These are phyloP conservation scores for Pseudopleuronectes americanus DNA, from an alignment of 2,797 vertebrate genomes.

Conservation along the genomic window DNA sequence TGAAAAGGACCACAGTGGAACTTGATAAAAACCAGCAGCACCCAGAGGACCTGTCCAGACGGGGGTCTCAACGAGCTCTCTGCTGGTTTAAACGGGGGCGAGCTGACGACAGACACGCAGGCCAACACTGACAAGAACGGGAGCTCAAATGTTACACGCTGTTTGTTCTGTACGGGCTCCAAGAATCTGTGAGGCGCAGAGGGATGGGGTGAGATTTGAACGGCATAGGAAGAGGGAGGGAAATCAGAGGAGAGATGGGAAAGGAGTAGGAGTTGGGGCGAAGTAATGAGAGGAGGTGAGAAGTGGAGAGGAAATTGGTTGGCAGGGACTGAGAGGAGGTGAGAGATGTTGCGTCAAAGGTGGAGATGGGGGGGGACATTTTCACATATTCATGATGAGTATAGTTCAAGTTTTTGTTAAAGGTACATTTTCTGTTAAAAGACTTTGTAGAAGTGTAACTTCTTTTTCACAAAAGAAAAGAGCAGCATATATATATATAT, in stretches of 20 bases:
- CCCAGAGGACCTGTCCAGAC: slow-evolving; percentile 44
- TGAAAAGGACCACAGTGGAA: slow-evolving; percentile 49
- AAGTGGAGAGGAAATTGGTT: slow-evolving; percentile 43
- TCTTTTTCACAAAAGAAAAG: slow-evolving; percentile 22
- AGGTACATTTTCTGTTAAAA: slow-evolving; percentile 40
- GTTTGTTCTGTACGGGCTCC: slow-evolving; percentile 75
- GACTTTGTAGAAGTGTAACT: slow-evolving; percentile 28
- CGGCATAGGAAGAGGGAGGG: slow-evolving; percentile 3
- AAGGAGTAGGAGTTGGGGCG: slow-evolving; percentile 46
- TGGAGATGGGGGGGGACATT: slow-evolving; percentile 45
- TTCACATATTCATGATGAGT: slow-evolving; percentile 59
- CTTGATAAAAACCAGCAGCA: slow-evolving; percentile 58
- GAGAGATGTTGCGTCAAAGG: slow-evolving; percentile 20
- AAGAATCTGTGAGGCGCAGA: slow-evolving; percentile 50
- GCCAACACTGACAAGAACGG: slow-evolving; percentile 54
- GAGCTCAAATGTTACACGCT: slow-evolving; percentile 56
- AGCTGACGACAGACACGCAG: slow-evolving; percentile 66
- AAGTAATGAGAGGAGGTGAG: slow-evolving; percentile 51
- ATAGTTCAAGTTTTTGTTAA: slow-evolving; percentile 37
- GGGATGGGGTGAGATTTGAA: slow-evolving; percentile 50
- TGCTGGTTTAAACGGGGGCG: slow-evolving; percentile 38
- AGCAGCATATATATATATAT: too few relatives aligned
- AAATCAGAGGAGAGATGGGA: slow-evolving; percentile 37
- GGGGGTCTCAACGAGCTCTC: slow-evolving; percentile 37
- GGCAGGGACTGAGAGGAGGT: slow-evolving; percentile 49